Percentiles rank a stretch among this genome's conserved stretches.
Evolutionary conservation across 2,888 invertebrate species (phyloP).

Genomic region (Nyleta sp.): DNA sequence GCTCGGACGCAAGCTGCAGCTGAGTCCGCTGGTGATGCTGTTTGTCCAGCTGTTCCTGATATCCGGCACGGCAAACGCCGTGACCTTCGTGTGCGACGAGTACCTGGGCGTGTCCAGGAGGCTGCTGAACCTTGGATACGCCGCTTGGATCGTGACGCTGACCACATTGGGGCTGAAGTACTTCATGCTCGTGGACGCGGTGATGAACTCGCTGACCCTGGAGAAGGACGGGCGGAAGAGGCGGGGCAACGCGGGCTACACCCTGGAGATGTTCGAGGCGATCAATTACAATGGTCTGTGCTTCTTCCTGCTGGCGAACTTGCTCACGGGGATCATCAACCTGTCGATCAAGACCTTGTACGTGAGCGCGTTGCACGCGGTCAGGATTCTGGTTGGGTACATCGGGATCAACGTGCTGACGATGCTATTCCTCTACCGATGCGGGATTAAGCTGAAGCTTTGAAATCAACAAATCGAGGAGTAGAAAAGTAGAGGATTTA

Average conservation of each 20-base stretch:
- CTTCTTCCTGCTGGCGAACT: conserved; percentile 93
- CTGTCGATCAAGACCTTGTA: conserved; percentile 86
- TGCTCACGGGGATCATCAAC: conserved; percentile 93
- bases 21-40: conserved; percentile 74
- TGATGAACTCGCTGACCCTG: conserved; percentile 63
- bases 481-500: neutral
- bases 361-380: conserved; percentile 75
- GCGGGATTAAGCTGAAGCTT: conserved; percentile 73
- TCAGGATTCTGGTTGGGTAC: conserved; percentile 75
- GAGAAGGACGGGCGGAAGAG: conserved; percentile 39
- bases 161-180: conserved; percentile 84
- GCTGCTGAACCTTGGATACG: conserved; percentile 92
- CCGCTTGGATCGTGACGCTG: conserved; percentile 89
- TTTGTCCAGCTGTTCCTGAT: conserved; percentile 76
- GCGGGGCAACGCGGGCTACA: conserved; percentile 24
- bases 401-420: conserved; percentile 72
- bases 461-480: conserved; percentile 58
- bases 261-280: conserved; percentile 86
- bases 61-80: conserved; percentile 78
- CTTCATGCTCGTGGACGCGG: conserved; percentile 84
- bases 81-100: conserved; percentile 83
- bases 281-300: conserved; percentile 92
- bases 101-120: conserved; percentile 89
- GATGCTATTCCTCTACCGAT: conserved; percentile 71
- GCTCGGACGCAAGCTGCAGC: no score